phyloP scores from a whole-genome alignment of 2,888 invertebrate genomes.

The Hartigia nigra region DNA sequence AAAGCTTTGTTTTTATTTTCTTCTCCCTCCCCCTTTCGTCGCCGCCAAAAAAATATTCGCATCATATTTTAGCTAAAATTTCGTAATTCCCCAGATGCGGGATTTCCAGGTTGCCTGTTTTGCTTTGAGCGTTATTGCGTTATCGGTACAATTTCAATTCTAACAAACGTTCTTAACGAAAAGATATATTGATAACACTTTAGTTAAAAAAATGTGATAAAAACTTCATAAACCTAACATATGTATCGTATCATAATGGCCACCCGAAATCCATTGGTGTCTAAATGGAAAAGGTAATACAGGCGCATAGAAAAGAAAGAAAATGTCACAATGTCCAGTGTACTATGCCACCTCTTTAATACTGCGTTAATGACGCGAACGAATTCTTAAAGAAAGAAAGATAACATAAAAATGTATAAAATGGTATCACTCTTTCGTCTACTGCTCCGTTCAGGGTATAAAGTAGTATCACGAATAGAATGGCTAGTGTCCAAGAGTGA shows the following conservation, averaged over 20 bases:
- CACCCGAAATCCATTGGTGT: not conserved
- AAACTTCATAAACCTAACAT: not conserved
- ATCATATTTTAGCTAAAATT: too few relatives aligned
- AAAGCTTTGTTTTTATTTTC: too few relatives aligned
- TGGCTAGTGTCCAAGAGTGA: not conserved
- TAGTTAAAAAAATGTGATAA: not conserved
- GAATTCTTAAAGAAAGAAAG: not conserved
- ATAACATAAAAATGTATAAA: not conserved
- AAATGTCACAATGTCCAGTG: too few relatives aligned
- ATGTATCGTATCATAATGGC: not conserved
- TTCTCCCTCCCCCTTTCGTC: too few relatives aligned
- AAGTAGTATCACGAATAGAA: not conserved
- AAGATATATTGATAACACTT: not conserved
- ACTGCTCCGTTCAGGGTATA: not conserved
- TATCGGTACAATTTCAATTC: not conserved
- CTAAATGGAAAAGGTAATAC: not conserved
- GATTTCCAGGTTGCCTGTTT: too few relatives aligned
- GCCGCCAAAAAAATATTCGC: too few relatives aligned
- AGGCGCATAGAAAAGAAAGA: too few relatives aligned
- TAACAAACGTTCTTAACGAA: not conserved
- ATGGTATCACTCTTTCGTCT: not conserved
- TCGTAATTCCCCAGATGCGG: too few relatives aligned
- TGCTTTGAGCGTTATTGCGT: too few relatives aligned
- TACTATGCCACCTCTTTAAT: not conserved
- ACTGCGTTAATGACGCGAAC: not conserved